Evolutionary conservation across 2,113 vertebrate species (phyloP).

Genomic region (Gallinago jamesoni): DNA sequence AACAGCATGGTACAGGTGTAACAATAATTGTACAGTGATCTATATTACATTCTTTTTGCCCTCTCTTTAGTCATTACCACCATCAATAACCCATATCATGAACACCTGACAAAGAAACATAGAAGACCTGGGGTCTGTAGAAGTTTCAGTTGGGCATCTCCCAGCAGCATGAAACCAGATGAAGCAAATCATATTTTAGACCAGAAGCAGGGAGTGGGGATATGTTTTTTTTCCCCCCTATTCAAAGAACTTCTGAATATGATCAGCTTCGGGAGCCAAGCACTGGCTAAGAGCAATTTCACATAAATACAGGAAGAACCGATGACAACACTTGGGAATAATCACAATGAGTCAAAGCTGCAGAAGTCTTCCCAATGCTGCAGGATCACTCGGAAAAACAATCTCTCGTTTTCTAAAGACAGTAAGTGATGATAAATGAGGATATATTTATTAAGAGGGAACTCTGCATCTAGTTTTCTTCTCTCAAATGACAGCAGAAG

Average conservation of each 20-base stretch:
- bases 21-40: background rate
- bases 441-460: slow-evolving; percentile 15
- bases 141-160: background rate
- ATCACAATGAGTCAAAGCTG: slow-evolving; percentile 58
- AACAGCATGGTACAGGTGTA: background rate
- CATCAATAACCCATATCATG: background rate
- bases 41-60: background rate
- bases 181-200: background rate
- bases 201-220: background rate
- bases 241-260: background rate
- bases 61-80: background rate
- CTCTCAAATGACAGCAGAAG: background rate
- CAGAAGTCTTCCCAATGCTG: slow-evolving; percentile 46
- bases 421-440: slow-evolving; percentile 50
- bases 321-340: slow-evolving; percentile 65
- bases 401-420: slow-evolving; percentile 52
- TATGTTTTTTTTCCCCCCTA: background rate
- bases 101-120: background rate
- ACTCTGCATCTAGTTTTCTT: slow-evolving; percentile 24
- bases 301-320: slow-evolving; percentile 62
- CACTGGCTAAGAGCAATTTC: slow-evolving; percentile 38
- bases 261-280: slow-evolving; percentile 10
- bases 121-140: background rate
- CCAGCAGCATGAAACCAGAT: background rate
- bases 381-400: slow-evolving; percentile 58